Conservation (phyloP, 2,888 invertebrate species). For the Andrena bucephala region DNA sequence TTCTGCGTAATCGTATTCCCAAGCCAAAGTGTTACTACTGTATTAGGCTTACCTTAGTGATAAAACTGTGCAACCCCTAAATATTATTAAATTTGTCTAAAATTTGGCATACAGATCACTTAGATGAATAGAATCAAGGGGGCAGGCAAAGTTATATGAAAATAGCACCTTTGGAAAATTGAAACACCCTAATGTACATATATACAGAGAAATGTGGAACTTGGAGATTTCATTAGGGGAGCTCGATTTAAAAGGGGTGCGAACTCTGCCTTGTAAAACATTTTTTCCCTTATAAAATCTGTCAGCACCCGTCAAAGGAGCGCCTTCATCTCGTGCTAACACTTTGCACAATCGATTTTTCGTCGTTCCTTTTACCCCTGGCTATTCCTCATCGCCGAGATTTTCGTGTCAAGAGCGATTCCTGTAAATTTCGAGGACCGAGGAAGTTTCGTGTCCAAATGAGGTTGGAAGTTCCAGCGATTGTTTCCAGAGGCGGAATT, state of each 20-base stretch:
- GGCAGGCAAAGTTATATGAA: too few species aligned
- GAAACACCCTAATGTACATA: too few species aligned
- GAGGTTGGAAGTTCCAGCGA: conserved; percentile 8
- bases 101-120: too few species aligned
- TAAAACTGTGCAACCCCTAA: too few species aligned
- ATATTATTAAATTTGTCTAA: too few species aligned
- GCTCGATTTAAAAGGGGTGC: neutral
- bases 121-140: too few species aligned
- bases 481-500: conserved; percentile 16
- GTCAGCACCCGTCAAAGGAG: neutral
- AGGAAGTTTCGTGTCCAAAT: conserved; percentile 15
- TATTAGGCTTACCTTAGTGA: too few species aligned
- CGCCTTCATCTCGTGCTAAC: neutral
- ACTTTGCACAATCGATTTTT: neutral
- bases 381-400: neutral
- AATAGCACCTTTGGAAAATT: too few species aligned
- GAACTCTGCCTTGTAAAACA: neutral
- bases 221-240: neutral
- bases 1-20: too few species aligned
- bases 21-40: too few species aligned
- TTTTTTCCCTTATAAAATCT: neutral
- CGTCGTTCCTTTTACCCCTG: neutral
- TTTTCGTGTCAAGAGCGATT: conserved; percentile 10
- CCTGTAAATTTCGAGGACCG: conserved; percentile 17
- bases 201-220: neutral